These are phyloP conservation scores for Pyrrhosoma nymphula DNA, from an alignment of 2,888 invertebrate species.

Conservation along the genomic window DNA sequence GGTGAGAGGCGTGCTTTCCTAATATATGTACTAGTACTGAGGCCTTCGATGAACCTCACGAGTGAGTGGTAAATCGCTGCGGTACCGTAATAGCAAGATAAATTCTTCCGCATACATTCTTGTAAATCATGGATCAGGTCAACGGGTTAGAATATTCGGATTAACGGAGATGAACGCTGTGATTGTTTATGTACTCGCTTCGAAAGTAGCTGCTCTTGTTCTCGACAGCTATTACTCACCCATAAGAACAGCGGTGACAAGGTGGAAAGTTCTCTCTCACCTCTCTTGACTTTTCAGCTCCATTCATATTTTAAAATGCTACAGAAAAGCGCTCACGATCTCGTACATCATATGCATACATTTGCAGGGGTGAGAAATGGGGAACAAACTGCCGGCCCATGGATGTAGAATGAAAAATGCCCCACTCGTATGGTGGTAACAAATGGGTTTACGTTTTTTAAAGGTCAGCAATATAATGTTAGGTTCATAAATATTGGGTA, in stretches of 20 bases:
- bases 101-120: not conserved
- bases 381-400: not conserved
- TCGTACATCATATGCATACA: conserved; percentile 47
- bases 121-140: not conserved
- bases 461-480: not conserved
- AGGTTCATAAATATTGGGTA: not conserved
- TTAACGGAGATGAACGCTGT: conserved; percentile 27
- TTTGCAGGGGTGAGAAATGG: not conserved
- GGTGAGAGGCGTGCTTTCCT: not conserved
- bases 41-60: not conserved
- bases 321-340: conserved; percentile 19
- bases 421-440: not conserved
- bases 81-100: not conserved
- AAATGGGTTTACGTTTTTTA: not conserved
- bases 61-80: not conserved
- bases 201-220: conserved; percentile 36
- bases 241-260: conserved; percentile 21
- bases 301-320: conserved; percentile 47
- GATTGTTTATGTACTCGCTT: not conserved
- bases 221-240: conserved; percentile 10
- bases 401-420: not conserved
- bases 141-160: not conserved
- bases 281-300: conserved; percentile 25
- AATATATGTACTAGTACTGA: not conserved
- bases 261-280: not conserved